Conservation (phyloP, 2,888 invertebrate species). For the Gasteruption jaculator region DNA sequence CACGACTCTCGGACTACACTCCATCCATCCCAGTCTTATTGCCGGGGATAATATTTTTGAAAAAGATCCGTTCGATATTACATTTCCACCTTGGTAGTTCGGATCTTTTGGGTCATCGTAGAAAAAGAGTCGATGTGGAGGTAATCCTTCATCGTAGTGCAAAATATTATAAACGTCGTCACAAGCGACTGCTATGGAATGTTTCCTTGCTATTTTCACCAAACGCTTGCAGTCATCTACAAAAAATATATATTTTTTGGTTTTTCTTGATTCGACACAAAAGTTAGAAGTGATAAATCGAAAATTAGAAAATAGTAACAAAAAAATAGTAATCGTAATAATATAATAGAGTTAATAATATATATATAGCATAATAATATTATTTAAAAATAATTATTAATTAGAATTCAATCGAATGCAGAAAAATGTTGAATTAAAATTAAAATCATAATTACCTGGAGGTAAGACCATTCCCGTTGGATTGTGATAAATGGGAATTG, state of each 20-base stretch:
- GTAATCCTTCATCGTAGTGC: conserved; percentile 48
- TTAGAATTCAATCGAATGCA: no score
- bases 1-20: conserved; percentile 53
- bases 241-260: background rate
- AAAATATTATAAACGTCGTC: conserved; percentile 66
- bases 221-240: conserved; percentile 50
- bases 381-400: no score
- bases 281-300: background rate
- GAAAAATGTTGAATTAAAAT: background rate
- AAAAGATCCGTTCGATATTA: conserved; percentile 63
- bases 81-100: conserved; percentile 54
- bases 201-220: conserved; percentile 50
- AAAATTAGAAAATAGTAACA: background rate
- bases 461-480: conserved; percentile 57
- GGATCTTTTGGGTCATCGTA: conserved; percentile 52
- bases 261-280: background rate
- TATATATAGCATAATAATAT: no score
- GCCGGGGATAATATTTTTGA: conserved; percentile 64
- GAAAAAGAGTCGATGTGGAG: conserved; percentile 55
- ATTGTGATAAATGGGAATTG: conserved; percentile 60
- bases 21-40: conserved; percentile 64
- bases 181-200: conserved; percentile 54
- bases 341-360: no score
- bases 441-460: conserved; percentile 40
- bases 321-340: no score